Conservation (phyloP, 2,113 vertebrate genomes). For the Nibea coibor region DNA sequence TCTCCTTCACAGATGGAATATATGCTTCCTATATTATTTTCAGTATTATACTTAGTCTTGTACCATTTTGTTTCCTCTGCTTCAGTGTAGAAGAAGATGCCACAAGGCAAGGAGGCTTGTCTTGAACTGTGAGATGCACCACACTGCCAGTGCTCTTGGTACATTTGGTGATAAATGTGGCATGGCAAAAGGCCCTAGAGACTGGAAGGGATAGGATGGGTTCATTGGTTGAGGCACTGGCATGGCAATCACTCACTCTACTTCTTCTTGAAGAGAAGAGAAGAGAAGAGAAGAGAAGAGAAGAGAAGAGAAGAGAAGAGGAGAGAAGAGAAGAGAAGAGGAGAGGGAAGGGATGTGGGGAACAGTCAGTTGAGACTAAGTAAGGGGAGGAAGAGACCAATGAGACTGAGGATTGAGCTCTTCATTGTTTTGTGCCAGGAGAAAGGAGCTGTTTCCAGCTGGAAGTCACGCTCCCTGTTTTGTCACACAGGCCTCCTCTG, state of each 20-base stretch:
- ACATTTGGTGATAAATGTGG: conserved; percentile 77
- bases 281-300: conserved; percentile 7
- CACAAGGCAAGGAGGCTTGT: conserved; percentile 3
- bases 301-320: background rate
- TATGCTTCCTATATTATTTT: background rate
- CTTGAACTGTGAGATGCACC: conserved; percentile 44
- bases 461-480: conserved; percentile 55
- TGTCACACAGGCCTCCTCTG: conserved; percentile 46
- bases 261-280: background rate
- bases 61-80: conserved; percentile 10
- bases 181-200: conserved; percentile 47
- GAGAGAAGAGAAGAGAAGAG: conserved; percentile 2
- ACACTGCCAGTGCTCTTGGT: conserved; percentile 23
- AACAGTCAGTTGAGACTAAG: conserved; percentile 8
- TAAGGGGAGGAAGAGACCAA: conserved; percentile 15
- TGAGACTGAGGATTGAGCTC: conserved; percentile 29
- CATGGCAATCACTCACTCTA: conserved; percentile 57
- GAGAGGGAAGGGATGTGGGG: background rate
- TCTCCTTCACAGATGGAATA: conserved; percentile 8
- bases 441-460: conserved; percentile 63
- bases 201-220: conserved; percentile 53
- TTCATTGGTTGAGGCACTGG: conserved; percentile 57
- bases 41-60: conserved; percentile 1
- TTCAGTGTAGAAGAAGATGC: conserved; percentile 9
- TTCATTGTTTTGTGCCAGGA: conserved; percentile 43